Conservation (phyloP, 1,140 invertebrate species). For the Whitmania pigra region DNA sequence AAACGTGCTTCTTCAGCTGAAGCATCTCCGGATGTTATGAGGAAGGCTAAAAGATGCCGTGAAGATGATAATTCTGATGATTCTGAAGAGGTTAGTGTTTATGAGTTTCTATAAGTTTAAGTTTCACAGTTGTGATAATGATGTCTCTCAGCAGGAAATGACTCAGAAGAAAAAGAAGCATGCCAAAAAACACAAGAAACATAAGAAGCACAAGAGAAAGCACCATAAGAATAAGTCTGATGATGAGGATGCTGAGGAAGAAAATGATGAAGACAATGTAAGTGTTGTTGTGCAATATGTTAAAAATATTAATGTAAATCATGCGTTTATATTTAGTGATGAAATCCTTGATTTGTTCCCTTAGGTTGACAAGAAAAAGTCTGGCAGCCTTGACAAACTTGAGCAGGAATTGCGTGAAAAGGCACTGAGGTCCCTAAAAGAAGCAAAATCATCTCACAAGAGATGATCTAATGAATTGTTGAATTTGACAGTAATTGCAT, state of each 20-base stretch:
- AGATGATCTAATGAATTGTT: background rate
- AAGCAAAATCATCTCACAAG: slow-evolving; percentile 18
- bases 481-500: no score
- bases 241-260: slow-evolving; percentile 14
- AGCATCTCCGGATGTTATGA: background rate
- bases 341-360: background rate
- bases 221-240: slow-evolving; percentile 9
- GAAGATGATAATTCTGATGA: background rate
- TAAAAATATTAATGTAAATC: no score
- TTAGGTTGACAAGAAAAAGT: slow-evolving; percentile 4
- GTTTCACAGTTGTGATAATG: background rate
- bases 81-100: background rate
- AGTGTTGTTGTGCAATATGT: slow-evolving; percentile 3
- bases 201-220: slow-evolving; percentile 24
- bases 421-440: slow-evolving; percentile 21
- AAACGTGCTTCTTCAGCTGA: background rate
- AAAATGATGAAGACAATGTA: background rate
- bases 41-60: background rate
- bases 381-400: slow-evolving; percentile 15
- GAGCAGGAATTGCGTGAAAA: slow-evolving; percentile 22
- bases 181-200: slow-evolving; percentile 21
- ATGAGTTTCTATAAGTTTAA: background rate
- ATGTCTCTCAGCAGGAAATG: slow-evolving; percentile 2
- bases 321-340: background rate
- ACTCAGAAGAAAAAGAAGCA: slow-evolving; percentile 21